Percentiles rank a stretch among this genome's conserved stretches.
These are phyloP conservation scores for Diacarnus erythraeanus DNA, from an alignment of 37 sponge, comb jelly and placozoan genomes.

Conservation along the genomic window DNA sequence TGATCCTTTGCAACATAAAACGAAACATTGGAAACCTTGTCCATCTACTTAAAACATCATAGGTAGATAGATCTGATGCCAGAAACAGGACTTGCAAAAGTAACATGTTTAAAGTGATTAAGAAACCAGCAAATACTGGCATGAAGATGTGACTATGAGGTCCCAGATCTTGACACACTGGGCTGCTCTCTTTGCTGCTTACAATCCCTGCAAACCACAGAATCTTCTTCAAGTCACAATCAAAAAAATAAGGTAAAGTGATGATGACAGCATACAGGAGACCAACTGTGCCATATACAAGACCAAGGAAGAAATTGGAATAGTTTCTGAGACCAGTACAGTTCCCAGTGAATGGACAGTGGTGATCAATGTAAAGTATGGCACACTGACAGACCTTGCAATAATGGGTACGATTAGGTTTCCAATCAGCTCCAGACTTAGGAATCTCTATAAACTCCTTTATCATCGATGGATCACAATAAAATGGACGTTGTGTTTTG, in stretches of 20 bases:
- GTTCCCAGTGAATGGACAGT: constrained; percentile 73
- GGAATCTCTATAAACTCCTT: neutral
- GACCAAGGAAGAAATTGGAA: constrained; percentile 35
- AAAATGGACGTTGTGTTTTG: neutral
- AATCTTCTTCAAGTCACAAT: constrained; percentile 19
- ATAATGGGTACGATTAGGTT: constrained; percentile 14
- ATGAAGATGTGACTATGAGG: constrained; percentile 43
- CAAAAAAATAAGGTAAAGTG: constrained; percentile 43
- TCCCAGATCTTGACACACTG: constrained; percentile 20
- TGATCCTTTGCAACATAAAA: constrained; percentile 40
- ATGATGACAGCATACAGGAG: constrained; percentile 50
- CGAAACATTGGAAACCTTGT: constrained; percentile 25
- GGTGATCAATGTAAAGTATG: constrained; percentile 62
- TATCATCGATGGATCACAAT: neutral
- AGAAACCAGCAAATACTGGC: constrained; percentile 32
- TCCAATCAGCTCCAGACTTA: constrained; percentile 28
- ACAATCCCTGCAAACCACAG: constrained; percentile 23
- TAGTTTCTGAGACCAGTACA: constrained; percentile 68
- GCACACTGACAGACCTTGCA: constrained; percentile 41
- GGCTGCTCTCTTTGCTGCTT: neutral
- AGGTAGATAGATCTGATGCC: constrained; percentile 40
- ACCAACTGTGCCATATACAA: constrained; percentile 50
- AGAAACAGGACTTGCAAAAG: constrained; percentile 19
- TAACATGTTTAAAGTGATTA: constrained; percentile 8
- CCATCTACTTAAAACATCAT: constrained; percentile 12